Conservation (phyloP, 1,140 invertebrate genomes). For the Ectropis grisescens region DNA sequence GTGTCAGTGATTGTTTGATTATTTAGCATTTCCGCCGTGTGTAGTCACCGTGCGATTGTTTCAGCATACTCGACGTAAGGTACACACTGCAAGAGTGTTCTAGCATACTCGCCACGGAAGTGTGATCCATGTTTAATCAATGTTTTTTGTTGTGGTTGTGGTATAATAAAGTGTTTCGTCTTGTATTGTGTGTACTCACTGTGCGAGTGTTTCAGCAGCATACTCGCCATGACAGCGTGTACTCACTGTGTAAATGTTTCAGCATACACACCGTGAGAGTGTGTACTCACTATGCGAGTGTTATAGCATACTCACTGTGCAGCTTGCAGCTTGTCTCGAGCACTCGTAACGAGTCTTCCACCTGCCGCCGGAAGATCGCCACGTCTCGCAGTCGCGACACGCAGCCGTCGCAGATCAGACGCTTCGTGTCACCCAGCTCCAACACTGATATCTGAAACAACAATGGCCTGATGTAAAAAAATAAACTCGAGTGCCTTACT, state of each 20-base stretch:
- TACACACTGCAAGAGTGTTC: conserved; percentile 20
- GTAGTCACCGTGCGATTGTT: no score
- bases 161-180: no score
- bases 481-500: no score
- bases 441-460: conserved; percentile 23
- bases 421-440: conserved; percentile 38
- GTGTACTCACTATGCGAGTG: conserved; percentile 28
- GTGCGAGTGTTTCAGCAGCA: no score
- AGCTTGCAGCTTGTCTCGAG: conserved; percentile 20
- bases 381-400: conserved; percentile 23
- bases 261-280: no score
- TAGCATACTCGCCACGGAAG: conserved; percentile 25
- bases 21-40: no score
- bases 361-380: conserved; percentile 25
- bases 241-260: conserved; percentile 33
- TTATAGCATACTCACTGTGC: conserved; percentile 27
- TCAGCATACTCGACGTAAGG: conserved; percentile 16
- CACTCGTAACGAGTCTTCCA: conserved; percentile 19
- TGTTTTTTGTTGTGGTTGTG: no score
- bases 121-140: no score
- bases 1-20: no score
- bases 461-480: no score
- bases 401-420: conserved; percentile 32
- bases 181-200: no score
- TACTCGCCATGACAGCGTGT: no score